Evolutionary conservation across 1,140 invertebrate genomes (phyloP), one percentile per base, ranked within the genome.

Genomic region (Ceratosolen fusciceps): DNA sequence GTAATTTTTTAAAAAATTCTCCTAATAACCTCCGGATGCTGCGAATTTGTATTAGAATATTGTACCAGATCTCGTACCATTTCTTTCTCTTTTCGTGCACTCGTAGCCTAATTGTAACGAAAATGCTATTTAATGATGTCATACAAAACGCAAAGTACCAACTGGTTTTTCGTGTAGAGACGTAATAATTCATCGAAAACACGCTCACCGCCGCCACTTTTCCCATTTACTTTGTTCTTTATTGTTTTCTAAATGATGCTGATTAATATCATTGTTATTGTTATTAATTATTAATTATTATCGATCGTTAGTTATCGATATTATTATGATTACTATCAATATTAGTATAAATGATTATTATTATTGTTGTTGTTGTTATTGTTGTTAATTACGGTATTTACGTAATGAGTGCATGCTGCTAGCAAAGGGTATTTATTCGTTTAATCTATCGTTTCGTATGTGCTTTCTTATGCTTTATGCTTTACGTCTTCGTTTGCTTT

Each of bases 401-500:
- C 58, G 56, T n/a, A 56, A 62, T 74, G 14, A 62, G 49, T 65
- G 56, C n/a, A n/a, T n/a, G 52, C 47, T 74, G 56, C n/a, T 52
- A 60, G 39, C 39, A 62, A 54, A 49, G 54, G 34, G 56, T 16
- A 29, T 60, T 74, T 74, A 60, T 47, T 60, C 37, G 21, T 60
- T 74, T 74, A 60, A 62, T 60, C 37, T 74, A 65, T 1, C 5
- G 16, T 74, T 10, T 37, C 29, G 12, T 56, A 39, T 49, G 34
- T 54, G 65, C n/a, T 39, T 74, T 74, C 16, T 56, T 39, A 67
- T 65, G 34, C 56, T 31, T 54, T 21, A 54, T 31, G 34, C 71
- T 71, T 75, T 71, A 37, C 47, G 39, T 76, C 56, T 52, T 71
- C 58, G 47, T 60, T 60, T 78, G 26, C 34, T 37, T 68, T 74